A percentile compares a stretch with the other conserved stretches of the same genome.
These are phyloP conservation scores for Felis chaus DNA, from an alignment of 2,113 vertebrate species.

Conservation along the genomic window DNA sequence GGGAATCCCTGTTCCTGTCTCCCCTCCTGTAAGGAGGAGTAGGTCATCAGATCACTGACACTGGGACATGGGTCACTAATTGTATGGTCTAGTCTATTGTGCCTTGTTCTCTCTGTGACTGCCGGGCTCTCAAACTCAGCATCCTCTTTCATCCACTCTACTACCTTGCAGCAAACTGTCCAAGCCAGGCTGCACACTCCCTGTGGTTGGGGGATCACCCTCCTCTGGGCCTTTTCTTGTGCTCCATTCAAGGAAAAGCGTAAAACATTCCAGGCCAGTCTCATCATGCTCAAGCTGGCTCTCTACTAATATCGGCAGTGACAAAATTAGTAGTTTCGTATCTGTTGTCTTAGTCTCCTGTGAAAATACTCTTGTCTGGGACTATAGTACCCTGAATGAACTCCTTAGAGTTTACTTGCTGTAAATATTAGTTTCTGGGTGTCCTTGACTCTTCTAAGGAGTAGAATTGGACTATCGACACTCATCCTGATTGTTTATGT, in stretches of 20 bases:
- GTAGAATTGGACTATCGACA: background rate
- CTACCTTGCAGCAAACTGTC: background rate
- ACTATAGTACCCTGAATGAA: background rate
- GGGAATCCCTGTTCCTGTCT: background rate
- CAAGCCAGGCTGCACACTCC: background rate
- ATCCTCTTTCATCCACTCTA: background rate
- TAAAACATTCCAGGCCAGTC: background rate
- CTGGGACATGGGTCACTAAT: background rate
- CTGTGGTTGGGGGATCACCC: accelerated
- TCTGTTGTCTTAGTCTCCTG: background rate
- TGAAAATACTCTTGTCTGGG: background rate
- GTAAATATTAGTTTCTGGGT: background rate
- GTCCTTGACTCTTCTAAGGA: background rate
- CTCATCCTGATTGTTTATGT: background rate
- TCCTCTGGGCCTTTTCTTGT: no score
- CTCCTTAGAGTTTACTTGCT: background rate
- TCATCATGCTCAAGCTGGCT: background rate
- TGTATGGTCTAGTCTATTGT: background rate
- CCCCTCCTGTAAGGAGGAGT: background rate
- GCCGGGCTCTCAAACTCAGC: no score
- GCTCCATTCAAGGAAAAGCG: background rate
- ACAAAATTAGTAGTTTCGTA: background rate
- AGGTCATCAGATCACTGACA: background rate
- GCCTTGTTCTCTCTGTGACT: background rate
- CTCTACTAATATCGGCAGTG: background rate